phyloP scores from a whole-genome alignment of 2,113 vertebrate species.

The Pachycephala philippinensis region DNA sequence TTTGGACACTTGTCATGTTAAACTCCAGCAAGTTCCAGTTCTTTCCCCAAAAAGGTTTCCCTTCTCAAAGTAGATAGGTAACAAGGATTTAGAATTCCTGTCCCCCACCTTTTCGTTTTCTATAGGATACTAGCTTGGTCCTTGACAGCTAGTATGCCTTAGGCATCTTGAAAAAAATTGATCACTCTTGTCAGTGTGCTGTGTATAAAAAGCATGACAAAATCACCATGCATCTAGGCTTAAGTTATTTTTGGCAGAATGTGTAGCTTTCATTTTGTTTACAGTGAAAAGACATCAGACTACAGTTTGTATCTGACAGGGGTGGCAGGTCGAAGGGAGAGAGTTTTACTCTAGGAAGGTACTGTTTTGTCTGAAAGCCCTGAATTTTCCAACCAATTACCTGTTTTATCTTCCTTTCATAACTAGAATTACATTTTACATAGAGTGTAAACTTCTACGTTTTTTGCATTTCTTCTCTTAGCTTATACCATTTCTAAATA shows the following conservation, averaged over 20 bases:
- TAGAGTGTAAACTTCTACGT: not conserved
- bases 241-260: not conserved
- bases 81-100: not conserved
- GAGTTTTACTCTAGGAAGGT: not conserved
- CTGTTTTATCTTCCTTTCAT: not conserved
- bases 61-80: not conserved
- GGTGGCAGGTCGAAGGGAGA: not conserved
- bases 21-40: not conserved
- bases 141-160: not conserved
- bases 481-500: constrained; percentile 98
- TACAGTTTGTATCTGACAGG: not conserved
- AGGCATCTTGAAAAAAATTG: not conserved
- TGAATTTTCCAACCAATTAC: not conserved
- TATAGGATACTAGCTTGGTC: not conserved
- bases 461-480: constrained; percentile 52
- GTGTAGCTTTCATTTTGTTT: not conserved
- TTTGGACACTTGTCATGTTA: not conserved
- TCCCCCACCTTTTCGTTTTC: not conserved
- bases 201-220: not conserved
- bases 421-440: not conserved
- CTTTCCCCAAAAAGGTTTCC: not conserved
- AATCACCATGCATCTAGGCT: not conserved
- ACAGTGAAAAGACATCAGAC: not conserved
- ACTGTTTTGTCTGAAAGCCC: not conserved
- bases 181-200: not conserved